Base-by-base conservation (phyloP, 2,888 invertebrate genomes). In the Epistrophella euchroma region DNA sequence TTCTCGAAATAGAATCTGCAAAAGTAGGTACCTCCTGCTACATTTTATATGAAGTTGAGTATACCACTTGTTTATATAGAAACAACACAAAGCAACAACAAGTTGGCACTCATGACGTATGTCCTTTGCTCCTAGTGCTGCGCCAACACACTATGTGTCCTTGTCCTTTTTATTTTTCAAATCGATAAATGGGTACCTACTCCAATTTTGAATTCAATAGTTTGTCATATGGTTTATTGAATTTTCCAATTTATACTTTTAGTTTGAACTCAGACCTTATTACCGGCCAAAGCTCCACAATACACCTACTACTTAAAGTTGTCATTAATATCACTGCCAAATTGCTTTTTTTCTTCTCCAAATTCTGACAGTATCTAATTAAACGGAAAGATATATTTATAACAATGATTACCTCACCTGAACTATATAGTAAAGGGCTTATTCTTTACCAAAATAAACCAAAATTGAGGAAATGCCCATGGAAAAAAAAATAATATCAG, bases 141-240 rank as follows among this genome's bases (percentile, higher is more conserved):
- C 58, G 73, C 60, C 47, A 81, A 11, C 37, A 13, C 9, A 19
- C 4, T 13, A 37, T 37, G 37, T 76, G 76, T 81, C 85, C 85
- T 85, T 85, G 76, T 68, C 56, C 71, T 50, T 62, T 72, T 45
- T n/a, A n/a, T n/a, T 43, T 71, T 58, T 13, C 28, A 79, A 60
- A 85, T 85, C 85, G 81, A 85, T 85, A 85, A 76, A 37, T 76
- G 4, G 25, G 25, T 32, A 81, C 68, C 68, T 68, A 68, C 58
- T 68, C 76, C 73, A 77, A 68, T 77, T 77, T 58, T n/a, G n/a
- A 58, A 45, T n/a, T 28, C 13, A 47, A 66, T 60, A 32, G 32
- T 32, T 43, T 50, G 32, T 5, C 5, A 32, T 13, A 68, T 68
- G 56, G 66, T 72, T 80, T 85, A 81, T 85, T 76, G 81, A 81